Percentiles rank a stretch among this genome's conserved stretches.
These are phyloP conservation scores for Eumaeus atala DNA, from an alignment of 1,140 invertebrate species.

Conservation along the genomic window DNA sequence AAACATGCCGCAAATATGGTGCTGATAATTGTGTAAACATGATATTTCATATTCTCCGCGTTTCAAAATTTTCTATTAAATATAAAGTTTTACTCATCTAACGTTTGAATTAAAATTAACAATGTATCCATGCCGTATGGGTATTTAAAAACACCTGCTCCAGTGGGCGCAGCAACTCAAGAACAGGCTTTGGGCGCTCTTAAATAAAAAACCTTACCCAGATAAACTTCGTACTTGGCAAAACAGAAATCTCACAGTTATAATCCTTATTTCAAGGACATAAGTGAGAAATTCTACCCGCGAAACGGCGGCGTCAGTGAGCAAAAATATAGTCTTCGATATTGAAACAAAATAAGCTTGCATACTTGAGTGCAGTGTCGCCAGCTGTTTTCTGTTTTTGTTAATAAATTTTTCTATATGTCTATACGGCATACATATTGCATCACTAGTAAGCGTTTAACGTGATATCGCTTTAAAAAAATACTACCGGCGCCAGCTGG, in stretches of 20 bases:
- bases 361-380: conserved; percentile 42
- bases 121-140: conserved; percentile 19
- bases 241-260: conserved; percentile 21
- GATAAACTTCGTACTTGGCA: conserved; percentile 9
- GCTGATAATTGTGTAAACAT: too few relatives aligned
- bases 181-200: conserved; percentile 23
- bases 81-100: background rate
- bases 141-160: conserved; percentile 29
- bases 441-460: too few relatives aligned
- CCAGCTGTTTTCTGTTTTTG: conserved; percentile 45
- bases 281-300: conserved; percentile 9
- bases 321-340: conserved; percentile 17
- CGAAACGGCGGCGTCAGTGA: conserved; percentile 13
- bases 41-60: too few relatives aligned
- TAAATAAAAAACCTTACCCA: conserved; percentile 13
- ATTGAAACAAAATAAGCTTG: conserved; percentile 36
- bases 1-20: too few relatives aligned
- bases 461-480: too few relatives aligned
- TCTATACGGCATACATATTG: background rate
- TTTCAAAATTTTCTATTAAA: too few relatives aligned
- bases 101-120: conserved; percentile 10
- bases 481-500: too few relatives aligned
- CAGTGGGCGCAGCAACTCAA: conserved; percentile 23
- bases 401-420: conserved; percentile 34
- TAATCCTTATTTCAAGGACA: conserved; percentile 19